Evolutionary conservation across 2,888 invertebrate species (phyloP).

Genomic region (Corythucha ciliata): DNA sequence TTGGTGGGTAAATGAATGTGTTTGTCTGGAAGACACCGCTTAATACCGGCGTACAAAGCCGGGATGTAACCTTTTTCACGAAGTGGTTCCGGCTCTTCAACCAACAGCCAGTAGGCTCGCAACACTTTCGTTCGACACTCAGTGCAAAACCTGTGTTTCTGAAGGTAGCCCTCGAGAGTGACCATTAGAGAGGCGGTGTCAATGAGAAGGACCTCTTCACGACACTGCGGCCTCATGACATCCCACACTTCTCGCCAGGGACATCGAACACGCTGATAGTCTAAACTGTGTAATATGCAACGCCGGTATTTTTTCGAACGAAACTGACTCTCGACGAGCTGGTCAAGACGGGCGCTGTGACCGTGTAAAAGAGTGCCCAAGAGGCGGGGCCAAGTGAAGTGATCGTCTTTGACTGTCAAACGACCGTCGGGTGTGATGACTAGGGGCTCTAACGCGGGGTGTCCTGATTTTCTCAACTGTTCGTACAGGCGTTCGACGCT

Average conservation of each 20-base stretch:
- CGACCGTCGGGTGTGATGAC: conserved; percentile 60
- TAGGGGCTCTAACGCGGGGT: conserved; percentile 79
- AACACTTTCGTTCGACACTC: conserved; percentile 88
- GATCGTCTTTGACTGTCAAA: conserved; percentile 70
- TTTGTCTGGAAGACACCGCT: conserved; percentile 72
- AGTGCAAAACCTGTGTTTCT: conserved; percentile 84
- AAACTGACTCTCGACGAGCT: conserved; percentile 68
- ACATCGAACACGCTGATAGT: conserved; percentile 68
- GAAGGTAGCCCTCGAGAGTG: conserved; percentile 79
- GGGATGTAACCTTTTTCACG: conserved; percentile 86
- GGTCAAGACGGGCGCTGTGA: conserved; percentile 68
- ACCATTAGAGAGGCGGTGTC: conserved; percentile 74
- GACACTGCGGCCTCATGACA: conserved; percentile 68
- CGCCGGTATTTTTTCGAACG: conserved; percentile 81
- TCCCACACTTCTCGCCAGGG: conserved; percentile 80
- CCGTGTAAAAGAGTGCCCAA: conserved; percentile 76
- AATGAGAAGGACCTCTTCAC: conserved; percentile 76
- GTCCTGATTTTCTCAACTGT: conserved; percentile 72
- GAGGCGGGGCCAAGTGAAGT: conserved; percentile 66
- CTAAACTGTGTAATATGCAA: conserved; percentile 81
- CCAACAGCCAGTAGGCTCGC: conserved; percentile 75
- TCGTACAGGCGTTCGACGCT: conserved; percentile 84
- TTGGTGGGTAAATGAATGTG: conserved; percentile 82
- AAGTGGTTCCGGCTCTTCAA: conserved; percentile 70
- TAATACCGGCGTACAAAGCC: conserved; percentile 75